These are phyloP conservation scores for Drosophila koepferae DNA, from an alignment of 2,888 invertebrate genomes.

Conservation along the genomic window DNA sequence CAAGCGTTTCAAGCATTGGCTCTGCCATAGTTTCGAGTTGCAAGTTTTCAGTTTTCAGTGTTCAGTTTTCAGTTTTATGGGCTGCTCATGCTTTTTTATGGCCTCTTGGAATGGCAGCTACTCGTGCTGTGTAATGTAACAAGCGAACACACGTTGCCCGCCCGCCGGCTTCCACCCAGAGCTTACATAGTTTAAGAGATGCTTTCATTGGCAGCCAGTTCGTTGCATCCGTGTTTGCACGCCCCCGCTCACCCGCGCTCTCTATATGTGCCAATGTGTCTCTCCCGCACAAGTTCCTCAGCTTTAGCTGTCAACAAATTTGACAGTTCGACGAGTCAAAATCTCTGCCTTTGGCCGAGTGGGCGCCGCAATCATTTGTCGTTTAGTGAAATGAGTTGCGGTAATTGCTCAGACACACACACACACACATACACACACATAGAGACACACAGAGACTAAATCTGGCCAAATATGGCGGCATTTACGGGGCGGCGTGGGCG, in stretches of 20 bases:
- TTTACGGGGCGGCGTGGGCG: constrained; percentile 60
- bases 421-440: constrained; percentile 4
- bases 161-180: constrained; percentile 27
- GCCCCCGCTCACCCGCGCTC: not conserved
- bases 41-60: constrained; percentile 46
- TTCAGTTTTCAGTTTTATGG: constrained; percentile 48
- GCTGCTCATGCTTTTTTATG: constrained; percentile 57
- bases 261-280: not conserved
- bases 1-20: constrained; percentile 31
- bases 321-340: constrained; percentile 66
- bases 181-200: constrained; percentile 54
- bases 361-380: constrained; percentile 58
- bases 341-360: constrained; percentile 31
- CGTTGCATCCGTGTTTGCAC: constrained; percentile 24
- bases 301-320: constrained; percentile 74
- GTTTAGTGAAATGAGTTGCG: constrained; percentile 73
- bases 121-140: constrained; percentile 21
- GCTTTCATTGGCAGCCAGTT: constrained; percentile 45
- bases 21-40: constrained; percentile 46
- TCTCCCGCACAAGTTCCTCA: not conserved
- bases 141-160: not conserved
- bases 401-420: constrained; percentile 60
- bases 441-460: not conserved
- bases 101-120: constrained; percentile 48
- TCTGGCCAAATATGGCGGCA: constrained; percentile 49